Conservation (phyloP, 2,888 invertebrate genomes). For the Stenotaenia linearis region DNA sequence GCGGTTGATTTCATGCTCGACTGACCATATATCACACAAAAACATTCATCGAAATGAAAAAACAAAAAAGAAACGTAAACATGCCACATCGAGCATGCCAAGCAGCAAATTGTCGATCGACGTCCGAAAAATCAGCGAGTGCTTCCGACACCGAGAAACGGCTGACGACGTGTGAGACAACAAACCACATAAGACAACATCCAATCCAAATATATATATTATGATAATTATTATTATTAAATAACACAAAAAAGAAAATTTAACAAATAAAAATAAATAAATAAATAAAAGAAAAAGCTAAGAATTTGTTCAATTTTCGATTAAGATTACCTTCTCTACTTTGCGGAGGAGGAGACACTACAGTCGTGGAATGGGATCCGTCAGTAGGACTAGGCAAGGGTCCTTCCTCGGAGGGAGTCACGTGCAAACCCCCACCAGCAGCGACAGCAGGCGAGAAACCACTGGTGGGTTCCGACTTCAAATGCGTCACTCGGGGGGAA, state of each 20-base stretch:
- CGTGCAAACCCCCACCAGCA: conserved; percentile 40
- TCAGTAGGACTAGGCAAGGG: conserved; percentile 44
- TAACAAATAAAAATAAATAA: background rate
- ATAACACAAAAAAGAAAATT: no score
- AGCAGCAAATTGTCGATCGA: background rate
- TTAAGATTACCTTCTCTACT: conserved; percentile 40
- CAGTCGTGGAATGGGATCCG: conserved; percentile 42
- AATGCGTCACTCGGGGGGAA: conserved; percentile 46
- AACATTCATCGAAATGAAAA: background rate
- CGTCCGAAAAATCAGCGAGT: background rate
- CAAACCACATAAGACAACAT: background rate
- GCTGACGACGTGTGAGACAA: background rate
- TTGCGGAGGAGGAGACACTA: conserved; percentile 40
- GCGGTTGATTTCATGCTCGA: background rate
- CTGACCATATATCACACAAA: background rate
- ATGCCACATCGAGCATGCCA: conserved; percentile 4
- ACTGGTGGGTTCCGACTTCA: background rate
- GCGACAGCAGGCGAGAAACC: conserved; percentile 7
- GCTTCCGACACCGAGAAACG: background rate
- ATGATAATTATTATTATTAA: background rate
- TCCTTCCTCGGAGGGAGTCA: conserved; percentile 43
- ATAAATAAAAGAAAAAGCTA: background rate
- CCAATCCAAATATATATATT: no score
- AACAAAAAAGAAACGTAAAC: background rate
- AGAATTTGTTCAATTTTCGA: background rate